A percentile compares a stretch with the other conserved stretches of the same genome.
These are phyloP conservation scores for Mesoclemmys tuberculata DNA, from an alignment of 2,113 vertebrate genomes.

Conservation along the genomic window DNA sequence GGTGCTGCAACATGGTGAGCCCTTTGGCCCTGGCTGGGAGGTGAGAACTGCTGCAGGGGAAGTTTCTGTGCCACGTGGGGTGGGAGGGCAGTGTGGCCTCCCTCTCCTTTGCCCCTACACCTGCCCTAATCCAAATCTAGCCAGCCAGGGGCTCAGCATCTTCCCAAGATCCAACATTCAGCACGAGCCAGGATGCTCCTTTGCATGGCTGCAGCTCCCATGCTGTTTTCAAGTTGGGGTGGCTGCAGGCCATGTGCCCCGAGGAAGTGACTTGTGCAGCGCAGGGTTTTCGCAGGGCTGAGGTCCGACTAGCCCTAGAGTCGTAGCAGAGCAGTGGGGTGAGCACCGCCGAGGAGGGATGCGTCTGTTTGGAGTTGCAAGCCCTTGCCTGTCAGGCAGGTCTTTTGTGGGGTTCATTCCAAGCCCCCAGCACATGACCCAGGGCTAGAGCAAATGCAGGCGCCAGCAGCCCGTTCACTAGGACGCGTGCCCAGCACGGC, in stretches of 20 bases:
- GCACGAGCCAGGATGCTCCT: fast-evolving
- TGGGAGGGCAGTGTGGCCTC: not conserved
- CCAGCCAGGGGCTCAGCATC: not conserved
- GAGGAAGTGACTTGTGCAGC: not conserved
- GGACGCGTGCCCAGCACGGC: too few relatives aligned
- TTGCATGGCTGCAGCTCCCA: too few relatives aligned
- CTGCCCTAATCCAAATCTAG: not conserved
- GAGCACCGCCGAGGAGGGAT: not conserved
- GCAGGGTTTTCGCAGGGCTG: too few relatives aligned
- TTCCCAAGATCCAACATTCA: not conserved
- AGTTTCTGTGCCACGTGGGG: fast-evolving
- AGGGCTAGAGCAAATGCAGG: too few relatives aligned
- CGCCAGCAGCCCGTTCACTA: too few relatives aligned
- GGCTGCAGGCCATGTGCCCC: not conserved
- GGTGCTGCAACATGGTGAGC: constrained; percentile 37
- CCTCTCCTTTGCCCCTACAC: not conserved
- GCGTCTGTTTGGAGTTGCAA: not conserved
- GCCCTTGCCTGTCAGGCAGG: not conserved
- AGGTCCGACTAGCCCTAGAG: too few relatives aligned
- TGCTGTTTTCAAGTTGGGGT: not conserved
- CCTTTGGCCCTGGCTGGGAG: constrained; percentile 40
- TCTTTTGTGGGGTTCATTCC: not conserved
- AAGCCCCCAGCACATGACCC: too few relatives aligned
- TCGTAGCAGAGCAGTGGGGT: too few relatives aligned
- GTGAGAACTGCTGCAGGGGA: not conserved